A percentile compares a stretch with the other conserved stretches of the same genome.
phyloP scores from a whole-genome alignment of 2,113 vertebrate species.

The Pyrgilauda ruficollis region DNA sequence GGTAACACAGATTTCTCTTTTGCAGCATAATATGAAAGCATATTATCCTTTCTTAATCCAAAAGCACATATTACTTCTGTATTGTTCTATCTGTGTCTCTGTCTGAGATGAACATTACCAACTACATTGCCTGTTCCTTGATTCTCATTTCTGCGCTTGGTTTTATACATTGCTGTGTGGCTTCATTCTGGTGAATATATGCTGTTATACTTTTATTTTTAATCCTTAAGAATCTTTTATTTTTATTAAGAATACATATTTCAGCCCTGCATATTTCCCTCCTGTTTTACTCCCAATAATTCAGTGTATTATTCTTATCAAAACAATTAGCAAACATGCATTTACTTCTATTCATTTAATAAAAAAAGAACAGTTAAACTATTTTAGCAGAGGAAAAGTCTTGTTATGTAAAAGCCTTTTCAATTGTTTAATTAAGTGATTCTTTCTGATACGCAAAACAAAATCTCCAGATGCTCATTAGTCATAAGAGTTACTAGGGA shows the following conservation, averaged over 20 bases:
- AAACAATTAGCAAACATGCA: neutral
- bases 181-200: neutral
- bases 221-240: neutral
- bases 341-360: neutral
- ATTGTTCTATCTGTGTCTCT: neutral
- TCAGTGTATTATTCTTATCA: neutral
- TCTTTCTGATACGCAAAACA: neutral
- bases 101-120: neutral
- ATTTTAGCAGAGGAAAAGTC: neutral
- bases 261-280: neutral
- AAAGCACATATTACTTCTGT: neutral
- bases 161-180: fast-evolving
- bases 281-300: neutral
- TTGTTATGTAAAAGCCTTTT: neutral
- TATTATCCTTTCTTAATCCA: neutral
- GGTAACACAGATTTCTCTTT: neutral
- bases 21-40: neutral
- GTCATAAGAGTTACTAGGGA: neutral
- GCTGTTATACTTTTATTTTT: neutral
- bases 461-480: neutral
- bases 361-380: neutral
- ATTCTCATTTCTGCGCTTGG: neutral
- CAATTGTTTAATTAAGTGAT: neutral
- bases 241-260: neutral
- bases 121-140: fast-evolving